Conservation (phyloP, 2,888 invertebrate genomes). For the Pyralis farinalis region DNA sequence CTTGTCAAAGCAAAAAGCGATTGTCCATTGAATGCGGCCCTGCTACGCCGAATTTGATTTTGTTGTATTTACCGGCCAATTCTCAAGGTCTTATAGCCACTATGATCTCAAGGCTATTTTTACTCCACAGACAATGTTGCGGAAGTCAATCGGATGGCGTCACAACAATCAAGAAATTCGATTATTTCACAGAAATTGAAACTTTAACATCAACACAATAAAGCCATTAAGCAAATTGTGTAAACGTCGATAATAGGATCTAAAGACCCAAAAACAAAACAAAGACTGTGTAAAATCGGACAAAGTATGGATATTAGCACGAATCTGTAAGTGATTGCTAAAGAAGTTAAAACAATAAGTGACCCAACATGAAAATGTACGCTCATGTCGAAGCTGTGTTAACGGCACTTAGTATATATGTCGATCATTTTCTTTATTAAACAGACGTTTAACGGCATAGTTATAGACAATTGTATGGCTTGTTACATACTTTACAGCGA, state of each 20-base stretch:
- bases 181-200: conserved; percentile 1
- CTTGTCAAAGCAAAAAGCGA: no score
- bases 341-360: conserved; percentile 2
- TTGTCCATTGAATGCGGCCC: no score
- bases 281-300: background rate
- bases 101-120: background rate
- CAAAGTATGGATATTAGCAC: conserved; percentile 3
- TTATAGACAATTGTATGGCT: no score
- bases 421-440: no score
- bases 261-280: conserved; percentile 5
- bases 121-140: background rate
- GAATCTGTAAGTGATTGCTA: conserved; percentile 4
- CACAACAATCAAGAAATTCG: background rate
- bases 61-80: no score
- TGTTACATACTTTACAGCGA: no score
- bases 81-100: background rate
- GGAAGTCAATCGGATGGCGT: background rate
- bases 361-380: conserved; percentile 3
- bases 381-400: conserved; percentile 5
- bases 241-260: background rate
- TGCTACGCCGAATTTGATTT: no score
- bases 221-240: background rate
- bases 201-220: background rate
- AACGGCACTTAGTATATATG: no score
- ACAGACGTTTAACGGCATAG: no score